phyloP scores from a whole-genome alignment of 1,140 invertebrate genomes.

The Drosophila neocordata region DNA sequence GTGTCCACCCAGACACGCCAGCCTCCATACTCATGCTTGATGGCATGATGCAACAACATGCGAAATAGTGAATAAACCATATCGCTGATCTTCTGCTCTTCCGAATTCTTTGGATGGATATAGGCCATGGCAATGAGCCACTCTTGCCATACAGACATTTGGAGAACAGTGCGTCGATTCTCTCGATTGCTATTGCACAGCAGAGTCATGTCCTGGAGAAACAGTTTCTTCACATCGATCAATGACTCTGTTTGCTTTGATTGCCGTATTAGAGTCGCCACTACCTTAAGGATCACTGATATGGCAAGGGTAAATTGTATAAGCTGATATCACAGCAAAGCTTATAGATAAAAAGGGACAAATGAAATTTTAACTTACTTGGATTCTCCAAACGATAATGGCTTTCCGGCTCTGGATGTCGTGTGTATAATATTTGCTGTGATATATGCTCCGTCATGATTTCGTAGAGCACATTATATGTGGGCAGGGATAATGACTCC shows the following conservation, averaged over 20 bases:
- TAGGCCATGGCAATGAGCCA: constrained; percentile 99
- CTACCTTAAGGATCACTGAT: constrained; percentile 98
- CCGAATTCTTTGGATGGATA: constrained; percentile 97
- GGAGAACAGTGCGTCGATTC: constrained; percentile 97
- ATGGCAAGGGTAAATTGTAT: no score
- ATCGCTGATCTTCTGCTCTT: constrained; percentile 98
- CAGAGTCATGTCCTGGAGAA: constrained; percentile 98
- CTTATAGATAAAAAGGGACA: no score
- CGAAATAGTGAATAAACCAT: constrained; percentile 99
- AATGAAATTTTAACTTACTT: constrained; percentile 87
- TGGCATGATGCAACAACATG: constrained; percentile 99
- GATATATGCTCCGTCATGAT: constrained; percentile 98
- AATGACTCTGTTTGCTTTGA: constrained; percentile 96
- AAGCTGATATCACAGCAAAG: no score
- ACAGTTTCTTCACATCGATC: constrained; percentile 97
- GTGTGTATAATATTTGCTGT: constrained; percentile 95
- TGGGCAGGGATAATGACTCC: constrained; percentile 94
- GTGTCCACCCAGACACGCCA: constrained; percentile 99
- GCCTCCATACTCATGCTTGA: constrained; percentile 99
- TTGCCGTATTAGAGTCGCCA: constrained; percentile 97
- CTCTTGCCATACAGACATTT: constrained; percentile 99
- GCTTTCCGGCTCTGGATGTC: constrained; percentile 96
- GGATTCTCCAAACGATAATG: constrained; percentile 98
- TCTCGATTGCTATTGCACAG: constrained; percentile 98
- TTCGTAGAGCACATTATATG: constrained; percentile 99